phyloP scores from a whole-genome alignment of 2,113 vertebrate genomes.

The Girardinichthys multiradiatus region DNA sequence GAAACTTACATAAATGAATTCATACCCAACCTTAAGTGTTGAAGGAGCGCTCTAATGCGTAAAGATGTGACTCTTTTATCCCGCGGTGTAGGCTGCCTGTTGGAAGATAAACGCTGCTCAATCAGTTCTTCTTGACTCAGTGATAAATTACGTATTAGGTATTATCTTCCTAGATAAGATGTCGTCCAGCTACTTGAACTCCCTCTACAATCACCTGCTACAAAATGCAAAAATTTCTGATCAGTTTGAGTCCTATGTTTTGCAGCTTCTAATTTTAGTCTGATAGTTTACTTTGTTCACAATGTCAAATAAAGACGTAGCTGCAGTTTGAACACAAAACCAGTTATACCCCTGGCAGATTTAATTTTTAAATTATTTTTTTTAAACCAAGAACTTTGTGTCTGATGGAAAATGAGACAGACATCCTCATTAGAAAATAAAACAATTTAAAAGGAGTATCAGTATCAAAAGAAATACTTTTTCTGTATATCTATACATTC shows the following conservation, averaged over 20 bases:
- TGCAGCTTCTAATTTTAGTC: neutral
- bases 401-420: too few relatives aligned
- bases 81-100: neutral
- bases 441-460: too few relatives aligned
- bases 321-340: too few relatives aligned
- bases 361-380: too few relatives aligned
- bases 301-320: too few relatives aligned
- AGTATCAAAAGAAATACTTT: too few relatives aligned
- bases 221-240: too few relatives aligned
- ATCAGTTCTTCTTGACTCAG: neutral
- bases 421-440: too few relatives aligned
- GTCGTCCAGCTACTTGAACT: neutral
- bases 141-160: neutral
- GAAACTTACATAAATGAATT: neutral
- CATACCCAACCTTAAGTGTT: slow-evolving; percentile 5
- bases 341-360: too few relatives aligned
- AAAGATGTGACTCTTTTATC: neutral
- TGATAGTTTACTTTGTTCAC: neutral
- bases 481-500: too few relatives aligned
- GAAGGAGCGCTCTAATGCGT: neutral
- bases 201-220: neutral
- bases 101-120: neutral
- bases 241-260: neutral
- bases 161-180: neutral
- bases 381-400: too few relatives aligned